A percentile compares a stretch with the other conserved stretches of the same genome.
phyloP scores from a whole-genome alignment of 2,888 invertebrate genomes.

The Ditula angustiorana region DNA sequence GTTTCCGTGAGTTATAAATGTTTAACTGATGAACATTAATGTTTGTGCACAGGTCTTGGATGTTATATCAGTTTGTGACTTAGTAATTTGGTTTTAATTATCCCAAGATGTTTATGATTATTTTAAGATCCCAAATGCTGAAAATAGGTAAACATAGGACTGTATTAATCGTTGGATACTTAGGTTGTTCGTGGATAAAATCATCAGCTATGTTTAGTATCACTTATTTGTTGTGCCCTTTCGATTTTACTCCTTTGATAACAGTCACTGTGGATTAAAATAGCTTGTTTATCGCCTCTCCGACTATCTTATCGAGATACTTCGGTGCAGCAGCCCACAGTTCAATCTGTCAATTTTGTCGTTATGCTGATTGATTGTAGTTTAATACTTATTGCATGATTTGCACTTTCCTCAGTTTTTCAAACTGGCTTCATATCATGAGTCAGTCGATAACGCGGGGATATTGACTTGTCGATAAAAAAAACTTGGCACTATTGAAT shows the following conservation, averaged over 20 bases:
- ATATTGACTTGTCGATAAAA: background rate
- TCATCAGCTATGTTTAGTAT: background rate
- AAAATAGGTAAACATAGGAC: no score
- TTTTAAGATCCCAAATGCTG: no score
- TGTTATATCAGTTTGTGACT: no score
- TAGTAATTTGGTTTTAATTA: no score
- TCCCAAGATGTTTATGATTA: no score
- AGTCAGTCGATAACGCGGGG: background rate
- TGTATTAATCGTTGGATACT: no score
- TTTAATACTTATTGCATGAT: background rate
- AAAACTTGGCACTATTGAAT: background rate
- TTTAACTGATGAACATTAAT: no score
- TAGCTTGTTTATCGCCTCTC: slow-evolving; percentile 9
- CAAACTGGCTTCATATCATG: background rate
- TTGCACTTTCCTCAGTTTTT: background rate
- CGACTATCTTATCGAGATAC: slow-evolving; percentile 11
- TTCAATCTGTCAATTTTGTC: slow-evolving; percentile 18
- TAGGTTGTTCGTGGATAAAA: no score
- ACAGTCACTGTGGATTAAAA: background rate
- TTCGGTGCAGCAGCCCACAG: background rate
- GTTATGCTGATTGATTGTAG: slow-evolving; percentile 18
- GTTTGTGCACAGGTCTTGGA: no score
- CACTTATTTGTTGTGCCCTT: background rate
- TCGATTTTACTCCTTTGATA: background rate
- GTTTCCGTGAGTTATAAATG: no score